A percentile compares a stretch with the other conserved stretches of the same genome.
phyloP scores from a whole-genome alignment of 2,113 vertebrate genomes.

The Megaceryle torquata region DNA sequence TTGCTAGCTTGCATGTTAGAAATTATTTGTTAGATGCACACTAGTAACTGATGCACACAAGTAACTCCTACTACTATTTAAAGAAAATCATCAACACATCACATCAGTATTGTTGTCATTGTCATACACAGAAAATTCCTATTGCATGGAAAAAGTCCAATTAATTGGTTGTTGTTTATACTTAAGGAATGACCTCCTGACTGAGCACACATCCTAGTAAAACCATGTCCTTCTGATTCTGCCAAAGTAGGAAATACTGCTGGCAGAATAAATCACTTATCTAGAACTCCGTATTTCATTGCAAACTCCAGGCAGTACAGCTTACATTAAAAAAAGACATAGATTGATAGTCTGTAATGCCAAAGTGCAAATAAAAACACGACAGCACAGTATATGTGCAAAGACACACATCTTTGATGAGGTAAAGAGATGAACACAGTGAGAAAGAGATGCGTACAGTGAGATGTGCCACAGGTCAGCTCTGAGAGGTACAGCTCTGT shows the following conservation, averaged over 20 bases:
- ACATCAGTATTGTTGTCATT: not conserved
- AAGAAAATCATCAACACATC: too few species aligned
- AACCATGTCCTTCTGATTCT: not conserved
- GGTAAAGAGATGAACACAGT: not conserved
- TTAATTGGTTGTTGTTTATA: not conserved
- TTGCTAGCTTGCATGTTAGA: not conserved
- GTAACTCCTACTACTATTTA: not conserved
- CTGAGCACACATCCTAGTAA: accelerated
- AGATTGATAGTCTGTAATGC: not conserved
- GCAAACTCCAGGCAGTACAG: not conserved
- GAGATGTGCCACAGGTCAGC: not conserved
- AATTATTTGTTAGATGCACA: not conserved
- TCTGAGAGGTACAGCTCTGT: not conserved
- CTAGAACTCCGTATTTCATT: not conserved
- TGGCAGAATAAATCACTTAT: not conserved
- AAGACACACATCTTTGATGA: not conserved
- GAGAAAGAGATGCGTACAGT: not conserved
- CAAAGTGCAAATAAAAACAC: accelerated
- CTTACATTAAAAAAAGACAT: not conserved
- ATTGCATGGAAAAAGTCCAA: not conserved
- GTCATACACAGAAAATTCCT: not conserved
- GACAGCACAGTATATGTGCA: not conserved
- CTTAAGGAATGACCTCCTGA: not conserved
- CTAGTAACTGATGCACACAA: not conserved
- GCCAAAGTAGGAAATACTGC: not conserved